phyloP scores from a whole-genome alignment of 2,888 invertebrate genomes.

The Alloscopus bannaensis region DNA sequence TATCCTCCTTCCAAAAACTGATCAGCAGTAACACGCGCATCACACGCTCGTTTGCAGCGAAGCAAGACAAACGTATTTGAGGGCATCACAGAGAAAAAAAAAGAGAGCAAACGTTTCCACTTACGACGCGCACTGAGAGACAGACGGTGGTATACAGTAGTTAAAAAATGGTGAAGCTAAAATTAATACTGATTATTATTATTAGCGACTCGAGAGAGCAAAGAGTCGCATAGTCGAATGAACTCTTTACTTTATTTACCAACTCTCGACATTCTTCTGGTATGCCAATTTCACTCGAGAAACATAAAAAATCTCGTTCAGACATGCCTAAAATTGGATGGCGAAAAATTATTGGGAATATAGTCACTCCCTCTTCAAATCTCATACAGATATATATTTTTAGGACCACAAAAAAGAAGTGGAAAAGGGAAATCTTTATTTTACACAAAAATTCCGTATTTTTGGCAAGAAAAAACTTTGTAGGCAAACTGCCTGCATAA shows the following conservation, averaged over 20 bases:
- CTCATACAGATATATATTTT: too few species aligned
- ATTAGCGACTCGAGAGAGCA: conserved; percentile 21
- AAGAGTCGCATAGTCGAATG: neutral
- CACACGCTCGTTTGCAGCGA: conserved; percentile 14
- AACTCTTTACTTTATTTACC: neutral
- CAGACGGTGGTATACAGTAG: too few species aligned
- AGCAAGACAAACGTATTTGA: neutral
- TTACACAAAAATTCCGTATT: conserved; percentile 33
- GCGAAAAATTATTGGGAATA: conserved; percentile 71
- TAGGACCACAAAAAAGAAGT: too few species aligned
- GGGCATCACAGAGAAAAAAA: neutral
- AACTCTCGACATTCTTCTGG: conserved; percentile 32
- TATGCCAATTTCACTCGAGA: conserved; percentile 61
- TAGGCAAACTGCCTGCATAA: conserved; percentile 73
- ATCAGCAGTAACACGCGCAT: conserved; percentile 36
- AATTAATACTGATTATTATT: conserved; percentile 63
- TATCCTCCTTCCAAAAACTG: conserved; percentile 51
- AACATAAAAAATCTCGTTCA: conserved; percentile 39
- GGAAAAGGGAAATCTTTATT: conserved; percentile 17
- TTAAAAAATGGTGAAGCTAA: conserved; percentile 46
- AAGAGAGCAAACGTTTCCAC: too few species aligned
- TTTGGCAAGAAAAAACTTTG: conserved; percentile 69
- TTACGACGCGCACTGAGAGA: too few species aligned
- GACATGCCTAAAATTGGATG: conserved; percentile 72
- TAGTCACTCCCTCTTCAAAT: too few species aligned